Evolutionary conservation across 2,888 invertebrate genomes (phyloP), one percentile per base, ranked within the genome.

Genomic region (Oscheius sp.): DNA sequence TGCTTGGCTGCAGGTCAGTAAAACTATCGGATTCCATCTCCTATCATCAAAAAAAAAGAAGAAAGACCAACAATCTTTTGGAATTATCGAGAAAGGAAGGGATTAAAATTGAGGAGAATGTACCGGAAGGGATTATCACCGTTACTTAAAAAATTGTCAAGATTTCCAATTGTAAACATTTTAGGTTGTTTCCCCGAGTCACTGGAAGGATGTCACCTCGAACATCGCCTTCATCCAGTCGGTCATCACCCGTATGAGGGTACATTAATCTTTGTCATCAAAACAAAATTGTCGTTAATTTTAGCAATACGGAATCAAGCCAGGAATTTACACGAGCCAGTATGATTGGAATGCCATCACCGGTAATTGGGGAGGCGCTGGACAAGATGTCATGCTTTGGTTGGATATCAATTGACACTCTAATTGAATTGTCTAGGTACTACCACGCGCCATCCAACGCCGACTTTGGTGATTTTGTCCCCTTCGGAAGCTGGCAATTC

Each of bases 401-500:
- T 61, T 43, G 7, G 43, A 7, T 13, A 5, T 13, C 5, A 6
- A 3, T 35, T 35, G 35, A 6, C 35, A 35, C 5, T 6, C 9
- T 35, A 35, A 35, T 35, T 9, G 35, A 9, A 35, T 3, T 35
- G 9, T 49, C 13, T 13, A 49, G 49, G 49, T 55, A 21, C 21
- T 21, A 25, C 55, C 79, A 82, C 55, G 72, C 75, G 18, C 75
- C 76, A n/a, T 35, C 35, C 5, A 35, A 35, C 9, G 72, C 80
- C 46, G 72, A 70, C 55, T 80, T 79, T 72, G 45, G 64, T 59
- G 82, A 82, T 59, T 80, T 78, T 77, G 70, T 72, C 18, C 53
- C 76, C 6, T 82, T 82, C 75, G 82, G 80, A 56, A 69, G 77
- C 63, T 82, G 80, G 80, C 73, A 73, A 6, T 52, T 64, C 53